Base-by-base conservation (phyloP, 2,113 vertebrate species). In the Sinocyclocheilus anophthalmus region DNA sequence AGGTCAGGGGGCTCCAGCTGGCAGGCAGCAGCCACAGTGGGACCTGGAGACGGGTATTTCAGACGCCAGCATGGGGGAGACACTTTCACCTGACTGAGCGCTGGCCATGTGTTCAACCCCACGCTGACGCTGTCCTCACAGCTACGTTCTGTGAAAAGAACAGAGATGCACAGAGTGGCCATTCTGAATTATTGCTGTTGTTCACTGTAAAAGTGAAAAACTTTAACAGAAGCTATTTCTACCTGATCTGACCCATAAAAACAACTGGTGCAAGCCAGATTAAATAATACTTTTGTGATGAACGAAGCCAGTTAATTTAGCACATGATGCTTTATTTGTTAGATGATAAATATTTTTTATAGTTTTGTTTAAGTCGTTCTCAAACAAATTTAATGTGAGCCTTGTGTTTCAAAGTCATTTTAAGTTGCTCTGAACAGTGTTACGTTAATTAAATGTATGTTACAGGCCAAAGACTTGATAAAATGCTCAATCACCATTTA, bases 1-100 rank as follows among this genome's bases (percentile, higher is more conserved):
- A 93, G 94, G 95, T 94, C 91, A 94, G 91, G 91, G 92, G 89
- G 90, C 89, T 93, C 91, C 94, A 95, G 94, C 95, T 95, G 95
- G 94, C 93, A 94, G 87, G 91, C 92, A 94, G 93, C 73, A 90
- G 88, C 90, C 81, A 73, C 83, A 76, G 88, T 70, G 90, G 93
- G 92, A 92, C 90, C 93, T 93, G 92, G 91, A 90, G 91, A 92
- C 84, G 90, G 91, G 89, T 89, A 86, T 93, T 94, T 94, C 92
- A 95, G 87, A 84, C 81, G 73, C 90, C 86, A 86, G 83, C 73
- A 82, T 90, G 86, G 81, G 91, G 90, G 81, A 86, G 88, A 88
- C n/a, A 83, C 81, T 81, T 86, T 87, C 85, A 88, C 86, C 86
- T 81, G 88, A 89, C 81, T 86, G 89, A 90, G 86, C 88, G 84